Base-by-base conservation (phyloP, 2,888 invertebrate genomes). In the Pinctada fucata region DNA sequence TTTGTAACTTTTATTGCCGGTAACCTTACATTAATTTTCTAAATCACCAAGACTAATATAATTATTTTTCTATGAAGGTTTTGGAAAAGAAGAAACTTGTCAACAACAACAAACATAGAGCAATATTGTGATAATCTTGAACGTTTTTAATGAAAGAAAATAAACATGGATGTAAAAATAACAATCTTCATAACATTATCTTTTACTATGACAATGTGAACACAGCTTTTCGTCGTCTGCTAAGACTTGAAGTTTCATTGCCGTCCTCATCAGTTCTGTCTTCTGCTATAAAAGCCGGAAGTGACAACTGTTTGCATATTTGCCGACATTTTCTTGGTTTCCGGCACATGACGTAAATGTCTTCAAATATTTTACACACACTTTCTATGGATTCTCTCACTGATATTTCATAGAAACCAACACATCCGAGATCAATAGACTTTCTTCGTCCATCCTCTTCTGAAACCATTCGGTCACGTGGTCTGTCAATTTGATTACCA, bases 311-410 rank as follows among this genome's bases (percentile, higher is more conserved):
- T 67, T 83, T 80, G 45, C 75, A 78, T 3, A 84, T 70, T 52
- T 76, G 79, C 58, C 77, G 71, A 70, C 68, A 66, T 51, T 81
- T 75, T 64, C 80, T 80, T 1, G 84, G 83, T 74, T 83, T 83
- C 64, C 78, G 79, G 69, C 83, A 85, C 65, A 80, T 75, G 48
- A 72, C 72, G 72, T 88, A 89, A 4, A 90, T 79, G 58, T 88
- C 86, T n/a, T 85, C 82, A 79, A 89, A 87, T 3, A 96, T 95
- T 6, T 95, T 94, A 93, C 94, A 95, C 1, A 96, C 96, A 94
- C 96, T 96, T 81, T 97, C 96, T 74, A 96, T 95, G 90, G 95
- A 96, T 92, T 97, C 97, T 78, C 96, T 93, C 3, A 96, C 96
- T 0, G 96, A 97, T 81, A 97, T 96, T 93, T 97, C 97, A 91